phyloP scores from a whole-genome alignment of 2,113 vertebrate species.

The Pteropus alecto region DNA sequence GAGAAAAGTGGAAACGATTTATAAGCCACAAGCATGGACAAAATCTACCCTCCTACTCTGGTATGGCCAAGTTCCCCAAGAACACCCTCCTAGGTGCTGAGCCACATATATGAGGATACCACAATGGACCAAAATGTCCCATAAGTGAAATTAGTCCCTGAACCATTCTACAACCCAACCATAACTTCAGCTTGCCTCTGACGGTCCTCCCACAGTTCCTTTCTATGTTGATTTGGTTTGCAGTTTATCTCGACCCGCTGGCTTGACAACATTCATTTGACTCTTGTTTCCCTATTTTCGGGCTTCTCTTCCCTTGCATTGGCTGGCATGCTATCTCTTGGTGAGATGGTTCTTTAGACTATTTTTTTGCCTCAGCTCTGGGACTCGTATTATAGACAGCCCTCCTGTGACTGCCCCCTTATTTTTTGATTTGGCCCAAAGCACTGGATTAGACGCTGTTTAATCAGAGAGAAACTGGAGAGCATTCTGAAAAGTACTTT shows the following conservation, averaged over 20 bases:
- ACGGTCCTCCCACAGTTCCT: background rate
- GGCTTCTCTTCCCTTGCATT: background rate
- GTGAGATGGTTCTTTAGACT: background rate
- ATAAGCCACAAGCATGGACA: background rate
- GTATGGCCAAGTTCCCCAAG: background rate
- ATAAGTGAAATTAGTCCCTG: background rate
- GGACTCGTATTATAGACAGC: background rate
- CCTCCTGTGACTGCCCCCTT: background rate
- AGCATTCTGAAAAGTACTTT: background rate
- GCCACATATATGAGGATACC: background rate
- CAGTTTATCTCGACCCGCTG: background rate
- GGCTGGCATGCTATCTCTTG: background rate
- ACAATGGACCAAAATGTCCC: background rate
- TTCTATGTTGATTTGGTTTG: background rate
- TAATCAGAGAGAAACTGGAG: background rate
- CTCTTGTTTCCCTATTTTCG: background rate
- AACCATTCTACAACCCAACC: background rate
- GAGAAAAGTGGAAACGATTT: background rate
- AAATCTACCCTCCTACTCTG: background rate
- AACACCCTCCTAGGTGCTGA: background rate
- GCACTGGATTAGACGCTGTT: background rate
- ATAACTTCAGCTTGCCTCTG: background rate
- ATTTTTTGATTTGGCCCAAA: background rate
- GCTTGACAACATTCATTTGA: background rate
- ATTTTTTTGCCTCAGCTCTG: background rate